Evolutionary conservation across 2,888 invertebrate genomes (phyloP).

Genomic region (Lasioglossum oenotherae): DNA sequence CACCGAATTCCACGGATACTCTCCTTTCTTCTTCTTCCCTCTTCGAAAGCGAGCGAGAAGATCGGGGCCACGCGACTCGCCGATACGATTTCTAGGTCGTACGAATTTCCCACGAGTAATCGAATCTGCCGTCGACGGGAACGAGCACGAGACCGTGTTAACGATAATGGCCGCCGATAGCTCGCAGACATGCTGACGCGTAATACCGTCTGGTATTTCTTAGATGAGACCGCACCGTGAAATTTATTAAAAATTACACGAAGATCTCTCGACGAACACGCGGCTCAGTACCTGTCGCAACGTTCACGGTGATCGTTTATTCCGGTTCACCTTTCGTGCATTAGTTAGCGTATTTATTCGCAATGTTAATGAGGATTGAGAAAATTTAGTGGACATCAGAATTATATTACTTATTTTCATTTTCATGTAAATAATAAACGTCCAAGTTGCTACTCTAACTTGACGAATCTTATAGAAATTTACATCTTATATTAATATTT

Average conservation of each 20-base stretch:
- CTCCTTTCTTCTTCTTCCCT: slow-evolving; percentile 3
- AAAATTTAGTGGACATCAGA: too few relatives aligned
- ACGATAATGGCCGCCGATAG: slow-evolving; percentile 58
- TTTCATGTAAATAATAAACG: too few relatives aligned
- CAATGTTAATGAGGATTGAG: too few relatives aligned
- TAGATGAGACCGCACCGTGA: not conserved
- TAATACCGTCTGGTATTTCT: slow-evolving; percentile 26
- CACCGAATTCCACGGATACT: slow-evolving; percentile 54
- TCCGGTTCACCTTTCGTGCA: not conserved
- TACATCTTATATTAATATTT: too few relatives aligned
- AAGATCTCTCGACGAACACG: not conserved
- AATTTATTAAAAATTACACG: slow-evolving; percentile 51
- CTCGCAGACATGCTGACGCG: slow-evolving; percentile 22
- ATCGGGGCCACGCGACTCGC: slow-evolving; percentile 47
- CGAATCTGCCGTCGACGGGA: slow-evolving; percentile 54
- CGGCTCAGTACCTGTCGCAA: not conserved
- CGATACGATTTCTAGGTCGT: slow-evolving; percentile 54
- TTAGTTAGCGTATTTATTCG: not conserved
- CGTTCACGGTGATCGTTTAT: not conserved
- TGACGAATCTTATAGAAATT: too few relatives aligned
- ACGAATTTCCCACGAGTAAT: slow-evolving; percentile 64
- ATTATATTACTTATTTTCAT: too few relatives aligned
- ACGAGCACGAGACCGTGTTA: slow-evolving; percentile 35
- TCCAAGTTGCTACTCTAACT: too few relatives aligned
- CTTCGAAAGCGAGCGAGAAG: slow-evolving; percentile 23